Base-by-base conservation (phyloP, 2,797 vertebrate genomes). In the Poecilia wingei region DNA sequence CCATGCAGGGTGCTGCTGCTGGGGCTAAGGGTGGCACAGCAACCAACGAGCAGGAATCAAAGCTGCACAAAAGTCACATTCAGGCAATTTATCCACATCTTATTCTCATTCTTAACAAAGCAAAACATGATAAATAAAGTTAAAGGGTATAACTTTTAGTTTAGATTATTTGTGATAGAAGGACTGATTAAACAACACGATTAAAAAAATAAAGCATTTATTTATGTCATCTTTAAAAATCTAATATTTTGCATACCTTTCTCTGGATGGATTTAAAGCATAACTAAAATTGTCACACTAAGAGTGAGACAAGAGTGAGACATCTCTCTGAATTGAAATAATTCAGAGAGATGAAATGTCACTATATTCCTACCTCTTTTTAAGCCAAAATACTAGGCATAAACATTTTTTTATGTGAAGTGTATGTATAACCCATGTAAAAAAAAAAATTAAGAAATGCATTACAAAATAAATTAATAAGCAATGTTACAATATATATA, bases 1-100 rank as follows among this genome's bases (percentile, higher is more conserved):
- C 84, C 85, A 85, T 73, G 86, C 84, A 79, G 89, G 85, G 88
- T 79, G 91, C 90, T 87, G 85, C 84, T 88, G 81, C 81, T 69
- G 73, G 75, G 83, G 84, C 77, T 73, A 39, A 64, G 84, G 79
- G 82, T 79, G 87, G 82, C 80, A 82, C 78, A 87, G 83, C 68
- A 88, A 73, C 76, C 82, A 84, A 81, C 73, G 77, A 74, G 82
- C 82, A 88, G 45, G 49, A 88, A 88, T 78, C 75, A 84, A 83
- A 90, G 83, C 87, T 86, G 82, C 81, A 87, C 84, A 73, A 82
- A 80, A 87, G 82, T 87, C 83, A 81, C 72, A 75, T 85, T 84
- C 66, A 72, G 81, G 71, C 71, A 83, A 82, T 64, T 79, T 80
- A 79, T 85, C 79, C 82, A 83, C 72, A 59, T 72, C 61, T 78